Evolutionary conservation across 2,888 invertebrate genomes (phyloP), one percentile per base, ranked within the genome.

Genomic region (Idaea biselata): DNA sequence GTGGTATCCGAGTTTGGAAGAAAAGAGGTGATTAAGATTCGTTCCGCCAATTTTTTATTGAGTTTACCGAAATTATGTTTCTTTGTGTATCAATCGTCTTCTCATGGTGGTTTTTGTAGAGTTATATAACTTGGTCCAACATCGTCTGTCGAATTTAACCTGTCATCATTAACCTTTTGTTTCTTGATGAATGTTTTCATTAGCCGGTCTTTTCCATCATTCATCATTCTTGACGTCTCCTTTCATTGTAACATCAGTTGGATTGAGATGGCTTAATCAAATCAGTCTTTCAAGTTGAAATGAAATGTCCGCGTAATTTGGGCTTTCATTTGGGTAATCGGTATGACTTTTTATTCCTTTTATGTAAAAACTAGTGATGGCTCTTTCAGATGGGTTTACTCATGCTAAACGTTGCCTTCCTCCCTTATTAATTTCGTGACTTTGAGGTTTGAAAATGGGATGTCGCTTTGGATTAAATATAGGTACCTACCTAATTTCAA

Each of bases 1-100:
- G 88, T 70, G 87, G 87, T 70, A 75, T 87, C 65, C 80, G 78
- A 69, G 79, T 86, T 72, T 80, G 83, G 60, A 74, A 81, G 60
- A 86, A 79, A 75, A 87, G 85, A 84, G 83, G 88, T 88, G 72
- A 76, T 69, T 71, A 63, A 61, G 59, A 65, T 64, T 54, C 58
- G 59, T 65, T 61, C 56, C 59, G 63, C 64, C 65, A 58, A 64
- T 62, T 67, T 25, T 68, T 63, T 33, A 33, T n/a, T 58, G 18
- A 54, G 44, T 11, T 33, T 33, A 33, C 8, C 33, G 14, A 44
- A 44, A 44, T 44, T 44, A 44, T 44, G 44, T 44, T 44, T 44
- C 44, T 44, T 44, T 14, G 44, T 14, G 14, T 44, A 8, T 44
- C 14, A 44, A 8, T 11, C 14, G 0, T 44, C 44, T 44, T 44